Base-by-base conservation (phyloP, 2,797 vertebrate genomes). In the Dryobates pubescens region DNA sequence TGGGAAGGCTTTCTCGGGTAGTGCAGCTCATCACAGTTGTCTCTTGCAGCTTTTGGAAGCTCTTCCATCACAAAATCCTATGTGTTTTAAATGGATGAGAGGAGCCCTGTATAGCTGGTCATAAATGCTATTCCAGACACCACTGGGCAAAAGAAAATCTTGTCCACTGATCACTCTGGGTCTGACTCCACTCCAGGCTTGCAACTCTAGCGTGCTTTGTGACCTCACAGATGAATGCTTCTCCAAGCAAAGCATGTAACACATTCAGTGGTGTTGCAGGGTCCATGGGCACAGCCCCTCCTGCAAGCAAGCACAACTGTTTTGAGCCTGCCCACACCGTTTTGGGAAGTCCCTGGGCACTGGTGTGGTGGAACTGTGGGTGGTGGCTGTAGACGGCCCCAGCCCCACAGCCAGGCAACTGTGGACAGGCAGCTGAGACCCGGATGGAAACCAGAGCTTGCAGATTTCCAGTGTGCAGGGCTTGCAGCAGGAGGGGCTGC, bases 211-310 rank as follows among this genome's bases (percentile, higher is more conserved):
- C 7, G 9, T 3, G 1, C 51, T 24, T 16, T 3, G 38, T 6
- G 67, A n/a, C 63, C 20, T 57, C 3, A 0, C 0, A 24, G n/a
- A 2, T 15, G 30, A 27, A 26, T 0, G 2, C 23, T 72, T 57
- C 54, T 29, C 18, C 0, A 1, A 10, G 45, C 13, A 6, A 1
- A 10, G 45, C 13, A 6, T 1, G 0, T 7, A 26, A 16, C 1
- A 0, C 0, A 1, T 26, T 32, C 34, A 73, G 56, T 63, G 27
- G 24, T 2, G 0, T 23, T 8, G 20, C 20, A 8, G 27, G 19
- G 29, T 32, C 51, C 20, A 0, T 17, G 49, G 41, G 23, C 20
- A 23, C 9, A 4, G 41, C 32, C 38, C 36, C 38, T 65, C 18
- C 38, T 9, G 34, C n/a, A 10, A 27, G 7, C 1, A 1, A 73